phyloP scores from a whole-genome alignment of 2,113 vertebrate genomes.

The Choloepus hoffmanni region DNA sequence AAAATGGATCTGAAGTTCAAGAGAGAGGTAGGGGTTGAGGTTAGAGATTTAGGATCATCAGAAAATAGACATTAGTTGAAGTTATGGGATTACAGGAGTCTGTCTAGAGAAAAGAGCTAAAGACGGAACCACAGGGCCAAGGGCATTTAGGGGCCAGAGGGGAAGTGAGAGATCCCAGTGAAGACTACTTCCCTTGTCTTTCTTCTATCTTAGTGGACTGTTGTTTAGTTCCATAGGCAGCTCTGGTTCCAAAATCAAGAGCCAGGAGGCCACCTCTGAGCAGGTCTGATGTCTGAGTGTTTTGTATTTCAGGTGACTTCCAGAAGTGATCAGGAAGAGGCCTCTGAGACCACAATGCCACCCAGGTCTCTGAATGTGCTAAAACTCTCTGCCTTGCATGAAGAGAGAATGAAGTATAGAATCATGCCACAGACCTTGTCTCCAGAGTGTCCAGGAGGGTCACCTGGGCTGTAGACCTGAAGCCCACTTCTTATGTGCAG shows the following conservation, averaged over 20 bases:
- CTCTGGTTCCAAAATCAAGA: not conserved
- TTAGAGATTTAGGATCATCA: not conserved
- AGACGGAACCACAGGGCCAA: not conserved
- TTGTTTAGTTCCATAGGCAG: not conserved
- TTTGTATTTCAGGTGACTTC: too few relatives aligned
- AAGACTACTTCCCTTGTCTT: not conserved
- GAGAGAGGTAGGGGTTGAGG: not conserved
- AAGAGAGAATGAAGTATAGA: not conserved
- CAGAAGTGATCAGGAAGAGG: not conserved
- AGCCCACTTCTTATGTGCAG: not conserved
- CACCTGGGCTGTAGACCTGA: not conserved
- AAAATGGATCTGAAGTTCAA: constrained; percentile 6
- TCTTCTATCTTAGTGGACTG: not conserved
- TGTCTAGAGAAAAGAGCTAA: not conserved
- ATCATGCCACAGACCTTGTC: not conserved
- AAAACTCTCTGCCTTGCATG: not conserved
- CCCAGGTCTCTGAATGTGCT: not conserved
- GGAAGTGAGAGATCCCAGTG: not conserved
- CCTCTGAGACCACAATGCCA: not conserved
- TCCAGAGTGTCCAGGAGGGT: not conserved
- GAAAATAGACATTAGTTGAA: not conserved
- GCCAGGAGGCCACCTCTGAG: not conserved
- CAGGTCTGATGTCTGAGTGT: not conserved
- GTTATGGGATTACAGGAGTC: not conserved
- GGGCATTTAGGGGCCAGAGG: not conserved